A percentile compares a stretch with the other conserved stretches of the same genome.
phyloP scores from a whole-genome alignment of 2,888 invertebrate genomes.

The Drosophila emarginata region DNA sequence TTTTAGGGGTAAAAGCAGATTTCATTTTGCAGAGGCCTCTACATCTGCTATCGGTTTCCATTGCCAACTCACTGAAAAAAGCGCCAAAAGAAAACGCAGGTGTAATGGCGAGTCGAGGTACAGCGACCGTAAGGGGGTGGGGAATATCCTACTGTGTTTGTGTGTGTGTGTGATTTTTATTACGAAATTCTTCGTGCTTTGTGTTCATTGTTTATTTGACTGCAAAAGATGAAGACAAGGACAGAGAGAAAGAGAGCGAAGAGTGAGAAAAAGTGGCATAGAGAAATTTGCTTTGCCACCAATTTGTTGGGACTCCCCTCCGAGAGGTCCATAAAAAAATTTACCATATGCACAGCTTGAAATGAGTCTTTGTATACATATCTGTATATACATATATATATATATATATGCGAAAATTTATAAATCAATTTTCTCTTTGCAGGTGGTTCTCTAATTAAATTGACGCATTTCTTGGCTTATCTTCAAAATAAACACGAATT shows the following conservation, averaged over 20 bases:
- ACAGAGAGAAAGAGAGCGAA: not conserved
- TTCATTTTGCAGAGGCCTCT: slow-evolving; percentile 44
- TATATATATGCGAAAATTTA: slow-evolving; percentile 18
- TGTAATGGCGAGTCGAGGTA: not conserved
- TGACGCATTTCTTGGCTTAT: not conserved
- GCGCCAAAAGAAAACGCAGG: slow-evolving; percentile 33
- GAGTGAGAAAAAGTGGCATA: not conserved
- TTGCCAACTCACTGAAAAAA: slow-evolving; percentile 47
- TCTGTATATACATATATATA: too few relatives aligned
- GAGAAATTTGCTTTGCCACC: slow-evolving; percentile 13
- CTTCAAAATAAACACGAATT: not conserved
- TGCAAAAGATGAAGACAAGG: slow-evolving; percentile 12
- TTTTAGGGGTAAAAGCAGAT: slow-evolving; percentile 52
- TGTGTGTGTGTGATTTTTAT: slow-evolving; percentile 56
- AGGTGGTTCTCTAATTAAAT: slow-evolving; percentile 2
- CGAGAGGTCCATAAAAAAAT: slow-evolving; percentile 44
- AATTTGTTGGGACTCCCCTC: slow-evolving; percentile 8
- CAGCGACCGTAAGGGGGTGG: too few relatives aligned
- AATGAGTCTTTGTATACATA: slow-evolving; percentile 3
- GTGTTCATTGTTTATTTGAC: slow-evolving; percentile 68
- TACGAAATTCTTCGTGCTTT: slow-evolving; percentile 64
- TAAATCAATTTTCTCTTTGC: not conserved
- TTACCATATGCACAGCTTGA: slow-evolving; percentile 52
- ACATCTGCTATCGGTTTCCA: slow-evolving; percentile 24
- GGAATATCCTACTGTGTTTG: not conserved